Conservation (phyloP, 2,888 invertebrate genomes). For the Trichopoda pennipes region DNA sequence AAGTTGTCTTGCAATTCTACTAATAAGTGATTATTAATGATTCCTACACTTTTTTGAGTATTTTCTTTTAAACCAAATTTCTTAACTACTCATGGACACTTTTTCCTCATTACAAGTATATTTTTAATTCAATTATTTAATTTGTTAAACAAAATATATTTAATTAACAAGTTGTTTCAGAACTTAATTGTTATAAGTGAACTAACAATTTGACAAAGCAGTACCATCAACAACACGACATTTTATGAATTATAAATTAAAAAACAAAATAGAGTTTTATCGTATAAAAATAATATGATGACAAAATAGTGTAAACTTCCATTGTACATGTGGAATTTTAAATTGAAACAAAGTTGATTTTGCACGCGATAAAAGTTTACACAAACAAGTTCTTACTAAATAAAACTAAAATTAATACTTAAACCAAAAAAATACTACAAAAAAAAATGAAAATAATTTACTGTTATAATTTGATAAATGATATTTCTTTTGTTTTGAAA, state of each 20-base stretch:
- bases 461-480: no score
- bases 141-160: neutral
- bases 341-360: conserved; percentile 33
- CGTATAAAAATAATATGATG: conserved; percentile 42
- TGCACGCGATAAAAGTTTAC: conserved; percentile 56
- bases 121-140: no score
- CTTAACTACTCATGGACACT: no score
- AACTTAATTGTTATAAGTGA: neutral
- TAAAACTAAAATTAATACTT: conserved; percentile 12
- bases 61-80: no score
- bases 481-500: no score
- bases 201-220: conserved; percentile 36
- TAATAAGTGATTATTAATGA: no score
- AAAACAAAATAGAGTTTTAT: neutral
- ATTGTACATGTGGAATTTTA: conserved; percentile 48
- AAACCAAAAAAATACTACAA: no score
- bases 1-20: no score
- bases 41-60: no score
- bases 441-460: no score
- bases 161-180: neutral
- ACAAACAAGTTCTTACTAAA: conserved; percentile 16
- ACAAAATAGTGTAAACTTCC: conserved; percentile 51
- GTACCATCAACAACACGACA: conserved; percentile 20
- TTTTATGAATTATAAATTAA: neutral
- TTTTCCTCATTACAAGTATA: no score